Evolutionary conservation across 1,140 invertebrate genomes (phyloP).

Genomic region (Pseudachorutes palmiensis): DNA sequence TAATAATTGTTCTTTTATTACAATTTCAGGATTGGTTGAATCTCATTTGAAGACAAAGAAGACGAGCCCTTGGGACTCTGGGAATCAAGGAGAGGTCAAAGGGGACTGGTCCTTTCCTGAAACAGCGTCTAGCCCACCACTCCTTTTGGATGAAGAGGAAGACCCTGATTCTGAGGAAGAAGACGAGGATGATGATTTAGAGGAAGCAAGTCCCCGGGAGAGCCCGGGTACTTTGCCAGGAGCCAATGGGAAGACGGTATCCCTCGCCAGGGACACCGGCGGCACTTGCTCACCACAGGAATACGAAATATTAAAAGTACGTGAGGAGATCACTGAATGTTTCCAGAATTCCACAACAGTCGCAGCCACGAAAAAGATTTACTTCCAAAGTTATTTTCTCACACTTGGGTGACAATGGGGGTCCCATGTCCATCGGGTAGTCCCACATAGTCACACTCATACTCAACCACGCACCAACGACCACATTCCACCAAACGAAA

Average conservation of each 20-base stretch:
- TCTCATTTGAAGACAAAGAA: too few relatives aligned
- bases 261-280: slow-evolving; percentile 6
- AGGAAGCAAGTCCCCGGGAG: background rate
- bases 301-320: slow-evolving; percentile 62
- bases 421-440: background rate
- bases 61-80: too few relatives aligned
- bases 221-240: background rate
- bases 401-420: slow-evolving; percentile 1
- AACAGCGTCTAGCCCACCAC: too few relatives aligned
- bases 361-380: background rate
- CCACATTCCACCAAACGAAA: too few relatives aligned
- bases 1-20: too few relatives aligned
- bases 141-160: background rate
- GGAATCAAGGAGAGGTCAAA: too few relatives aligned
- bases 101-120: too few relatives aligned
- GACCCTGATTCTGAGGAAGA: background rate
- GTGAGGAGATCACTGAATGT: slow-evolving; percentile 19
- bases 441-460: background rate
- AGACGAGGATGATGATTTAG: slow-evolving; percentile 14
- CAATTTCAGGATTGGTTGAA: too few relatives aligned
- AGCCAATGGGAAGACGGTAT: background rate
- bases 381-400: background rate
- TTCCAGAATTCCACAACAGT: slow-evolving; percentile 15
- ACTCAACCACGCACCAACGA: too few relatives aligned
- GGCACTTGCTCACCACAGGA: slow-evolving; percentile 55